A percentile compares a stretch with the other conserved stretches of the same genome.
Evolutionary conservation across 2,797 vertebrate species (phyloP).

Genomic region (Pachyuromys duprasi): DNA sequence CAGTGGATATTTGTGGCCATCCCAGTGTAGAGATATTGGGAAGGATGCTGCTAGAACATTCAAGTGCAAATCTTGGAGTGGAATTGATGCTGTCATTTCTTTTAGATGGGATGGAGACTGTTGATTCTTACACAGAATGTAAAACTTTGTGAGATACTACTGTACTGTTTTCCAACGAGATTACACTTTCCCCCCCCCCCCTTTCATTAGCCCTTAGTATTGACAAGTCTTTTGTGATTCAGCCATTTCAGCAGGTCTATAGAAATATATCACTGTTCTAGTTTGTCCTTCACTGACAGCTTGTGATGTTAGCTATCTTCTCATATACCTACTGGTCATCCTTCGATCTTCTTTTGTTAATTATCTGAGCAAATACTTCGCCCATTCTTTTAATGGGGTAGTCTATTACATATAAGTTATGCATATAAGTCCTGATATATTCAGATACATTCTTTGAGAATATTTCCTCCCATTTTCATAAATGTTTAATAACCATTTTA

Average conservation of each 20-base stretch:
- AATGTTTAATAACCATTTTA: neutral
- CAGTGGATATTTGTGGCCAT: neutral
- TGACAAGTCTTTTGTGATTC: neutral
- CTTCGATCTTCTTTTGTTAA: neutral
- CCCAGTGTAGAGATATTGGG: neutral
- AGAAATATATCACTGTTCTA: neutral
- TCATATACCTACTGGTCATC: neutral
- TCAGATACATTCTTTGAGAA: neutral
- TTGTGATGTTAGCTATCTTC: neutral
- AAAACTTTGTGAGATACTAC: neutral
- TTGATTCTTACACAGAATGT: neutral
- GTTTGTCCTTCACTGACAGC: neutral
- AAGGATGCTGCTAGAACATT: neutral
- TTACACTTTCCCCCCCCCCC: accelerated
- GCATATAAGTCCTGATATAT: neutral
- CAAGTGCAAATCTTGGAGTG: neutral
- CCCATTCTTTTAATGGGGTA: neutral
- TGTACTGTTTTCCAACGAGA: neutral
- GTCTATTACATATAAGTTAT: neutral
- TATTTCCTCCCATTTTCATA: neutral
- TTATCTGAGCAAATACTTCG: neutral
- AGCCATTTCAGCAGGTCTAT: neutral
- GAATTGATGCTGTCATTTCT: neutral
- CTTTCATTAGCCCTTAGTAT: neutral
- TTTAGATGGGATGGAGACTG: neutral